Conservation (phyloP, 2,113 vertebrate species). For the Ochotona curzoniae region DNA sequence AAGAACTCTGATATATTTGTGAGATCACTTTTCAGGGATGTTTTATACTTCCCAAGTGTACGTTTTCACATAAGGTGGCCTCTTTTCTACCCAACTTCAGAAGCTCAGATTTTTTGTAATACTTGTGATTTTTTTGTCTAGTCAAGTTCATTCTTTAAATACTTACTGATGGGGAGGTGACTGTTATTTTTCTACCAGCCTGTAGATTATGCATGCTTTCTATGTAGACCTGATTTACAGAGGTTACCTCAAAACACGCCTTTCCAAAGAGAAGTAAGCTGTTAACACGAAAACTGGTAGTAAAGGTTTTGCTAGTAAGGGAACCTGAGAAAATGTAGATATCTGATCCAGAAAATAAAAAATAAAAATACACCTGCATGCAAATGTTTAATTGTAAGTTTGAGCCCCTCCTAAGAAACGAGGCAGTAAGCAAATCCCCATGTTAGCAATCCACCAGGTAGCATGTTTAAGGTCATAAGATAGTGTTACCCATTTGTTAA, state of each 20-base stretch:
- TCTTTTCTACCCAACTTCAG: not conserved
- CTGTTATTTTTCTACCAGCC: conserved; percentile 18
- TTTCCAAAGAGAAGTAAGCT: not conserved
- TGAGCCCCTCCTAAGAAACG: not conserved
- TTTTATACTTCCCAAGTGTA: not conserved
- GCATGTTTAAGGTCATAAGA: not conserved
- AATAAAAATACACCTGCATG: not conserved
- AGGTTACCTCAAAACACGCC: not conserved
- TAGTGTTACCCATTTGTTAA: not conserved
- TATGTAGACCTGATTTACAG: not conserved
- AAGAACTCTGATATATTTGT: not conserved
- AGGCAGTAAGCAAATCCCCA: not conserved
- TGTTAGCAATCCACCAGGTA: not conserved
- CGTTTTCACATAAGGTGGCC: not conserved
- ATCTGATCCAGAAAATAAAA: conserved; percentile 3
- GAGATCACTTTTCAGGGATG: not conserved
- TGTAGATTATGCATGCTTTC: not conserved
- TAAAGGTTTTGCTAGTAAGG: not conserved
- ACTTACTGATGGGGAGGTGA: not conserved
- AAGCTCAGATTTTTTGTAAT: not conserved
- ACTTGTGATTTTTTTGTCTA: not conserved
- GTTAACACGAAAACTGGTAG: not conserved
- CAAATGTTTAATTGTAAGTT: not conserved
- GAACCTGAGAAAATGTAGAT: conserved; percentile 15
- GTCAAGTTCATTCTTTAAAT: not conserved